Conservation (phyloP, 2,888 invertebrate species). For the Automeris io region DNA sequence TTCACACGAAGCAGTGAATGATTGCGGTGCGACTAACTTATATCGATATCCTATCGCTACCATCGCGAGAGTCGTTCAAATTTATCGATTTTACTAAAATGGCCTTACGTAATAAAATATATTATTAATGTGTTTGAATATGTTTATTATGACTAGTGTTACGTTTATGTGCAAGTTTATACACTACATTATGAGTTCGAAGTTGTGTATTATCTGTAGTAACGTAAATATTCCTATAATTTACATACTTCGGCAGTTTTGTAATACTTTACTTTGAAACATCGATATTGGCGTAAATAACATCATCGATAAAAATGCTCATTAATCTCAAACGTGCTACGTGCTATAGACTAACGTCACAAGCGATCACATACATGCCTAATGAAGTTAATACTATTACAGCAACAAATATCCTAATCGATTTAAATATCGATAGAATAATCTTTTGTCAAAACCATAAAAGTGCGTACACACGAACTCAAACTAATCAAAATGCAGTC, state of each 20-base stretch:
- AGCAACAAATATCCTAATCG: too few species aligned
- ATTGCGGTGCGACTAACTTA: too few species aligned
- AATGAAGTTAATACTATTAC: too few species aligned
- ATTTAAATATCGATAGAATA: slow-evolving; percentile 8
- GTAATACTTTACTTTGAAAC: slow-evolving; percentile 1
- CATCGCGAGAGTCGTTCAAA: too few species aligned
- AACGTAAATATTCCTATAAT: slow-evolving; percentile 3
- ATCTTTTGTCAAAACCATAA: slow-evolving; percentile 12
- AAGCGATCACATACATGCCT: neutral
- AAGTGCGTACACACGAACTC: slow-evolving; percentile 2
- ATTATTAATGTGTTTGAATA: slow-evolving; percentile 32
- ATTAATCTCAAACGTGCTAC: too few species aligned
- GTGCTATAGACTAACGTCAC: neutral
- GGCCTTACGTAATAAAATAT: too few species aligned
- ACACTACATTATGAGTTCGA: slow-evolving; percentile 20
- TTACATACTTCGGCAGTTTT: slow-evolving; percentile 9
- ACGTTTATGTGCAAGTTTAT: slow-evolving; percentile 45
- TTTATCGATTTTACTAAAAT: too few species aligned
- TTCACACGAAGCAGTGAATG: too few species aligned
- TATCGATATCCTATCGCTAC: too few species aligned
- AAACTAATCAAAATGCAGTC: slow-evolving; percentile 18
- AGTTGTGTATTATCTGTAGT: neutral
- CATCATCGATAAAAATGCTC: neutral
- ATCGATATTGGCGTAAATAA: slow-evolving; percentile 1
- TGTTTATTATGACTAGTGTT: slow-evolving; percentile 57